Evolutionary conservation across 2,797 vertebrate genomes (phyloP).

Genomic region (Argyrosomus regius): DNA sequence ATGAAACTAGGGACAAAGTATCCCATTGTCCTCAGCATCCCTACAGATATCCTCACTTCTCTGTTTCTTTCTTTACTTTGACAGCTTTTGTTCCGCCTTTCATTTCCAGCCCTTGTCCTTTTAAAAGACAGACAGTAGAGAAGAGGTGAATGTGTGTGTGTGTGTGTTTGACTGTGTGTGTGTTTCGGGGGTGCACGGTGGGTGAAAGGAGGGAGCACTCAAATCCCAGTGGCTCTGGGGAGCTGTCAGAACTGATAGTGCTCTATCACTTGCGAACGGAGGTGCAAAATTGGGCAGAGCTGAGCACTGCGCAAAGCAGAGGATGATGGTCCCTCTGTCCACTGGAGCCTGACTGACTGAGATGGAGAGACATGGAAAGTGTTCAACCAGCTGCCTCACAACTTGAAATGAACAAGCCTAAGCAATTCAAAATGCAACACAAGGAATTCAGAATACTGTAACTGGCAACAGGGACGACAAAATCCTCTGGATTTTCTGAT

Average conservation of each 20-base stretch:
- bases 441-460: constrained; percentile 53
- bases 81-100: constrained; percentile 84
- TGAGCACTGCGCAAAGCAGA: constrained; percentile 79
- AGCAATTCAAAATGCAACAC: constrained; percentile 62
- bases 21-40: constrained; percentile 78
- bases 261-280: constrained; percentile 85
- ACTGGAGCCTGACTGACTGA: constrained; percentile 80
- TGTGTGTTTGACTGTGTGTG: constrained; percentile 32
- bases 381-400: constrained; percentile 72
- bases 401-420: constrained; percentile 70
- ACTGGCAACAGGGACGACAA: constrained; percentile 28
- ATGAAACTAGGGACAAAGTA: constrained; percentile 77
- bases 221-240: constrained; percentile 84
- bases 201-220: constrained; percentile 78
- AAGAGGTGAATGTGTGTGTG: constrained; percentile 48
- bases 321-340: constrained; percentile 82
- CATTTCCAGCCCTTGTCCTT: constrained; percentile 76
- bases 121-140: constrained; percentile 73
- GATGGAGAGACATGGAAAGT: constrained; percentile 77
- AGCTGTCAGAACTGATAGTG: constrained; percentile 89
- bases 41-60: constrained; percentile 71
- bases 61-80: constrained; percentile 72
- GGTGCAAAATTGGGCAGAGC: constrained; percentile 86
- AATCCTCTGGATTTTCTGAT: constrained; percentile 29
- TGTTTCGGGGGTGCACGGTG: constrained; percentile 58